These are phyloP conservation scores for Lucifuga dentata DNA, from an alignment of 2,113 vertebrate genomes.

Conservation along the genomic window DNA sequence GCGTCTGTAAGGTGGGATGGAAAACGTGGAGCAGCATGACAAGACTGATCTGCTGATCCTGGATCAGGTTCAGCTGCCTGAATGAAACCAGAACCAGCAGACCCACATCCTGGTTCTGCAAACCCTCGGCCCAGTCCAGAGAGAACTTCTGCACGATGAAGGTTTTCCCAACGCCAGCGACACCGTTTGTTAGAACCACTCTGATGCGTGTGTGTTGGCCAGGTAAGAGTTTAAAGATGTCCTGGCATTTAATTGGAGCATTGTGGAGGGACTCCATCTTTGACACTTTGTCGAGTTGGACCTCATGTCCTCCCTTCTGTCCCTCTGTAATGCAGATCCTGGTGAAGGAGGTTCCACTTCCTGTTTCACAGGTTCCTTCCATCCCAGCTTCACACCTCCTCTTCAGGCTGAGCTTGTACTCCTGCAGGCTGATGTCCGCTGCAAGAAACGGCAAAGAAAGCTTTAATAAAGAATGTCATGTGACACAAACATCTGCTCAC, in stretches of 20 bases:
- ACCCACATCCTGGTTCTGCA: neutral
- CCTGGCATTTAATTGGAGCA: slow-evolving; percentile 19
- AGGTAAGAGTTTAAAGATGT: slow-evolving; percentile 14
- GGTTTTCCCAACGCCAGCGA: slow-evolving; percentile 10
- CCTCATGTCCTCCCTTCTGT: slow-evolving; percentile 20
- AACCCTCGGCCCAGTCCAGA: slow-evolving; percentile 25
- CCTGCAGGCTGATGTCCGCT: slow-evolving; percentile 5
- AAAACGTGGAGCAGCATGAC: no score
- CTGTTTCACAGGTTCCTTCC: slow-evolving; percentile 19
- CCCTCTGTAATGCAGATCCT: slow-evolving; percentile 39
- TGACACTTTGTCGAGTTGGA: slow-evolving; percentile 11
- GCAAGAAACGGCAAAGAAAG: neutral
- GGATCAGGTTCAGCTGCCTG: neutral
- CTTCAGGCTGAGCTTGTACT: neutral
- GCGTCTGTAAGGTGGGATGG: no score
- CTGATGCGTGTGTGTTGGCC: slow-evolving; percentile 8
- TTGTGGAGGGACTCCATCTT: neutral
- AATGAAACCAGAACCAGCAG: neutral
- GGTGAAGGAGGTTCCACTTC: neutral
- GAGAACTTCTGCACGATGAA: slow-evolving; percentile 6
- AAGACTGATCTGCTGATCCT: no score
- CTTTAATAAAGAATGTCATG: neutral
- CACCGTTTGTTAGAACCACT: slow-evolving; percentile 21
- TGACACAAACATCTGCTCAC: no score
- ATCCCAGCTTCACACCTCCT: slow-evolving; percentile 11